Base-by-base conservation (phyloP, 37 sponge, comb jelly and placozoan genomes). In the Halisarca cf. caerulea region DNA sequence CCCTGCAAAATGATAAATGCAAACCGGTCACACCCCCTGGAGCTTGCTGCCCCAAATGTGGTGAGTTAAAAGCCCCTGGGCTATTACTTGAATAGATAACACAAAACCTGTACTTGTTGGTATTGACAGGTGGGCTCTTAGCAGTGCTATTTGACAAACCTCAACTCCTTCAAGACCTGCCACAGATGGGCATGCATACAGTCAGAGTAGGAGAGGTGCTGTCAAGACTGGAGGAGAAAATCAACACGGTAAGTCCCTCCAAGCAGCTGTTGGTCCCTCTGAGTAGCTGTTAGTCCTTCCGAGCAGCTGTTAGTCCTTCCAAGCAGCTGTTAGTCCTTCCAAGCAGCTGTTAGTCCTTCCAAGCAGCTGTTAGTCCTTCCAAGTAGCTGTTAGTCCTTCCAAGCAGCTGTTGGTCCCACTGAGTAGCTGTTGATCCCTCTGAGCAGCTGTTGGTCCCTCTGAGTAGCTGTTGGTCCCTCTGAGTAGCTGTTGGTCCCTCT, bases 1-100 rank as follows among this genome's bases (percentile, higher is more conserved):
- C 61, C 54, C 66, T 90, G 57, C 79, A 66, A 18, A 62, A 59
- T 82, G 66, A 60, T 2, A n/a, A 38, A 20, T 91, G 91, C 60
- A 64, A 24, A 0, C 73, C 60, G 2, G 53, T 84, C 1, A 78
- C 33, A 9, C 82, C 88, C n/a, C 73, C 69, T 36, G 87, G 77
- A 23, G 62, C 91, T 23, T 91, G 91, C 66, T 91, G 91, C 47
- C 88, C 83, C 0, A 69, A 87, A 36, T 91, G 91, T 84, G 91
- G 91, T 91, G 66, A 59, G 85, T 38, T 35, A 8, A 18, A 80
- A 30, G 24, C 43, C 43, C 79, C 47, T 81, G 74, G 20, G 89
- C 89, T 9, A 23, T 14, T 47, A 47, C 11, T 47, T 47, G 51
- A 47, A 11, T 11, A 6, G 11, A 14, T 11, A 47, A 47, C 11